Base-by-base conservation (phyloP, 2,888 invertebrate species). In the Rhodophaea formosa region DNA sequence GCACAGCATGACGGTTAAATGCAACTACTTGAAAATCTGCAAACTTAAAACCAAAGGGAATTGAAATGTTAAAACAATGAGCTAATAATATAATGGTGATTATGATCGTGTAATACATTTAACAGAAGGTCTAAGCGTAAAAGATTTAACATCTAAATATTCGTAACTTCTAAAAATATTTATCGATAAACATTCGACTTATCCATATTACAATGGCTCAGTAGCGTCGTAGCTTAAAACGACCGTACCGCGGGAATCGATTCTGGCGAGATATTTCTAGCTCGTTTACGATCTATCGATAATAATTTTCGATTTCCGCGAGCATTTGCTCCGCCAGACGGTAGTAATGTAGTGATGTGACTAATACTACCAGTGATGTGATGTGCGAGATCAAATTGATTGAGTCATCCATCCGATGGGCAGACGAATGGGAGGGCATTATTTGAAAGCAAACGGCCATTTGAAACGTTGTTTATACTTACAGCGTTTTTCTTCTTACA, bases 211-310 rank as follows among this genome's bases (percentile, higher is more conserved):
- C 39, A 39, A 39, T 39, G n/a, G 39, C 12, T 12, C 35, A 32
- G 32, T 1, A 39, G 5, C 39, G 35, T 12, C n/a, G 17, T 45
- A 16, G 17, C 17, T 12, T 45, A 17, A n/a, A n/a, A 45, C 16
- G 8, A 12, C 12, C 42, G 42, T 42, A 42, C 17, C 39, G 16
- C 17, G 45, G 45, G 10, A 45, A 45, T 45, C 17, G 45, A 45
- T 45, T 23, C 17, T 16, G 8, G 45, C 12, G 17, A 45, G 45
- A 45, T 78, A 79, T 78, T 77, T 77, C 62, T 65, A 68, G 72
- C 67, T 60, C 60, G 68, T 77, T 79, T 73, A 79, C 73, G 77
- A 79, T 56, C 57, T 47, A 49, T 52, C 65, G 58, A 65, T 81
- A 79, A 81, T 78, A 77, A 80, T 81, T n/a, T 79, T 30, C 17